phyloP scores from a whole-genome alignment of 1,140 invertebrate genomes.

The Diprion similis region DNA sequence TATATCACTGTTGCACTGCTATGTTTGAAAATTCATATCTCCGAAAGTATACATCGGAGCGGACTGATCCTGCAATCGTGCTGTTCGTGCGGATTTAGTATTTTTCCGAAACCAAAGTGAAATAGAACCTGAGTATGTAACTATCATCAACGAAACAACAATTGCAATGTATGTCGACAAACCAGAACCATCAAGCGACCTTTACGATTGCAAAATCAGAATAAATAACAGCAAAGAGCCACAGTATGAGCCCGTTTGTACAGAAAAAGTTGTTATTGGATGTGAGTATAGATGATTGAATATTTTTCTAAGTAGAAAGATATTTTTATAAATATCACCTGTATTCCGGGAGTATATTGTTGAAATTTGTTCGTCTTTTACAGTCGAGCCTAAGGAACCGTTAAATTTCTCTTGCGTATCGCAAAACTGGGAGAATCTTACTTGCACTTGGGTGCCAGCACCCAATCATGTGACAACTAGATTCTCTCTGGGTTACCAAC shows the following conservation, averaged over 20 bases:
- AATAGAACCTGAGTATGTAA: constrained; percentile 52
- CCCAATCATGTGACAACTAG: constrained; percentile 55
- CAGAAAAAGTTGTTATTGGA: constrained; percentile 63
- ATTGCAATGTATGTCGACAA: constrained; percentile 54
- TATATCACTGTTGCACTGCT: too few species aligned
- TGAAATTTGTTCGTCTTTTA: neutral
- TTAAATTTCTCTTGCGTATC: constrained; percentile 67
- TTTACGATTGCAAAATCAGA: constrained; percentile 59
- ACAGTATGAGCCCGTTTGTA: constrained; percentile 53
- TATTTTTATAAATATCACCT: too few species aligned
- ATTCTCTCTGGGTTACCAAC: constrained; percentile 57
- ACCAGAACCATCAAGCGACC: constrained; percentile 52
- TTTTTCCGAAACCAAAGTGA: constrained; percentile 56
- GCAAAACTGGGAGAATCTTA: constrained; percentile 65
- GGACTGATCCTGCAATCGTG: too few species aligned
- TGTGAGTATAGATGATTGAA: constrained; percentile 52
- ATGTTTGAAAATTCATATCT: too few species aligned
- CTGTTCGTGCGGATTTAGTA: constrained; percentile 54
- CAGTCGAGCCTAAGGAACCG: constrained; percentile 54
- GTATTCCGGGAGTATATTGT: too few species aligned
- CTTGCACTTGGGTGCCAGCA: constrained; percentile 65
- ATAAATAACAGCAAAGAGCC: constrained; percentile 33
- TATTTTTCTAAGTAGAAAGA: neutral
- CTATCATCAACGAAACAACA: constrained; percentile 60
- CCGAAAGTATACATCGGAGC: too few species aligned